Percentiles rank a stretch among this genome's conserved stretches.
Evolutionary conservation across 23 tunicate genomes (phyloP).

Genomic region (Diplosoma virens): DNA sequence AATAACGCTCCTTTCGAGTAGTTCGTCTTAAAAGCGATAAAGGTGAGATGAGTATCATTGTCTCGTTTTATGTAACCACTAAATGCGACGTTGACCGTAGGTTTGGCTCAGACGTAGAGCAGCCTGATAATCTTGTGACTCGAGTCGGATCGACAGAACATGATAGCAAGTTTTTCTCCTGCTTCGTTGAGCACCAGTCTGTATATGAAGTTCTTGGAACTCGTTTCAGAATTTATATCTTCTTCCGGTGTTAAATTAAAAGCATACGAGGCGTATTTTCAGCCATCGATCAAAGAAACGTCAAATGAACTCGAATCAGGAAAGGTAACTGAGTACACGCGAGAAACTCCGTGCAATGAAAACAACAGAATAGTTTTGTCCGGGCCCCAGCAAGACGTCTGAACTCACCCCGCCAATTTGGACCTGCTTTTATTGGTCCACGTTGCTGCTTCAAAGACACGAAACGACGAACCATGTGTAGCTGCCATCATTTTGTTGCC

Average conservation of each 20-base stretch:
- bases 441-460: constrained; percentile 77
- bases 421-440: constrained; percentile 90
- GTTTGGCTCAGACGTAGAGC: constrained; percentile 39
- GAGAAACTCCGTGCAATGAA: constrained; percentile 41
- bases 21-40: constrained; percentile 79
- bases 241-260: constrained; percentile 44
- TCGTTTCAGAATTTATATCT: too few species aligned
- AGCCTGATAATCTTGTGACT: constrained; percentile 32
- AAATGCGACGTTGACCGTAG: constrained; percentile 40
- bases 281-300: constrained; percentile 52
- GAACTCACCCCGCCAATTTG: constrained; percentile 63
- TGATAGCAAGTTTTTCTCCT: constrained; percentile 68
- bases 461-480: constrained; percentile 71
- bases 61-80: constrained; percentile 57
- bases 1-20: constrained; percentile 59
- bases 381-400: constrained; percentile 84
- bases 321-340: constrained; percentile 65
- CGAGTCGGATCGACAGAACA: constrained; percentile 55
- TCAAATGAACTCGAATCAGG: constrained; percentile 46
- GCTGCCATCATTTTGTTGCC: constrained; percentile 78
- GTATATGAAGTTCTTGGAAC: constrained; percentile 62
- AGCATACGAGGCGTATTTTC: constrained; percentile 64
- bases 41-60: constrained; percentile 39
- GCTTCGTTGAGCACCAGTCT: constrained; percentile 58
- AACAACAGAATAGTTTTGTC: constrained; percentile 58